phyloP scores from a whole-genome alignment of 2,113 vertebrate species.

The Clupea harengus region DNA sequence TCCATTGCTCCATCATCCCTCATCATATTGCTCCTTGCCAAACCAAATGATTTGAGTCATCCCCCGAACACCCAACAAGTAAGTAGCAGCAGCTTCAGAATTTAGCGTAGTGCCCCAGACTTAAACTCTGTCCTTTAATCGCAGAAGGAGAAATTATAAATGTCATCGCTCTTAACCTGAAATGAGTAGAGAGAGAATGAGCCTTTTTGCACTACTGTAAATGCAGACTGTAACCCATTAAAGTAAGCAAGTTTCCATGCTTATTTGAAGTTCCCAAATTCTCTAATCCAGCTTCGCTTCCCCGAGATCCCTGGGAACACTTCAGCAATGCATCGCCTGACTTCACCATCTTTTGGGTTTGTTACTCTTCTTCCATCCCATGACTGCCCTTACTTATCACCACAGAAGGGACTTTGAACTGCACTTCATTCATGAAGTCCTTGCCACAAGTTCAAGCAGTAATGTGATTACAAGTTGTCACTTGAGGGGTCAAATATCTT shows the following conservation, averaged over 20 bases:
- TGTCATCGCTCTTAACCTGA: neutral
- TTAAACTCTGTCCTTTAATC: neutral
- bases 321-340: neutral
- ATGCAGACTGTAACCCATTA: neutral
- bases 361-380: neutral
- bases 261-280: neutral
- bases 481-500: neutral
- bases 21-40: neutral
- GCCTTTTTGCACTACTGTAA: neutral
- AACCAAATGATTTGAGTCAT: slow-evolving; percentile 6
- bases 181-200: neutral
- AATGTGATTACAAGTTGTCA: neutral
- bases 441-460: neutral
- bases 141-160: neutral
- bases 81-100: neutral
- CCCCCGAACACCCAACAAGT: neutral
- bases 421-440: neutral
- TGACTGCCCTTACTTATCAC: neutral
- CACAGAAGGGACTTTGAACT: neutral
- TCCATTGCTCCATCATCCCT: neutral
- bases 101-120: neutral
- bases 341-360: neutral
- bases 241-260: neutral
- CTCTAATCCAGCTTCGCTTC: neutral
- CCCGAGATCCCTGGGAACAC: neutral